phyloP scores from a whole-genome alignment of 2,888 invertebrate species.

The Hemistola chrysoprasaria region DNA sequence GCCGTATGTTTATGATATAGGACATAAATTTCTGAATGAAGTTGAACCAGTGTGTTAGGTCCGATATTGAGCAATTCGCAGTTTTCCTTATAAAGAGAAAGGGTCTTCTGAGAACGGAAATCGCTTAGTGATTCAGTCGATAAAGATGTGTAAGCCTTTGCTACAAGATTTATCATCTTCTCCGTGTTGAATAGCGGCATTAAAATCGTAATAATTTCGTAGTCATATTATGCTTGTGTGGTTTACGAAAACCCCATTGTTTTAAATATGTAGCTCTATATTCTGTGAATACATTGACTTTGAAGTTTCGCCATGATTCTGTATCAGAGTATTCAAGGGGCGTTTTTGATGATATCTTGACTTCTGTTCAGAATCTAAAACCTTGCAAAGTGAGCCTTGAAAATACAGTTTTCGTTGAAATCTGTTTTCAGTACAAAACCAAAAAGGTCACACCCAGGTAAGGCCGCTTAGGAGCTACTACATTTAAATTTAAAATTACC shows the following conservation, averaged over 20 bases:
- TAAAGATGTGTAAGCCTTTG: too few species aligned
- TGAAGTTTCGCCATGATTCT: too few species aligned
- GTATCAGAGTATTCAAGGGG: constrained; percentile 11
- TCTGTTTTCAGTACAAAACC: too few species aligned
- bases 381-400: constrained; percentile 13
- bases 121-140: constrained; percentile 10
- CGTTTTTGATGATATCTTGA: constrained; percentile 11
- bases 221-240: constrained; percentile 14
- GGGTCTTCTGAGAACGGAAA: constrained; percentile 14
- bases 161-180: too few species aligned
- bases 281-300: too few species aligned
- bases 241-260: constrained; percentile 18
- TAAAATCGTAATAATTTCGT: constrained; percentile 11
- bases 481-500: too few species aligned
- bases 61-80: not conserved
- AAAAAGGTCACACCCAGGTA: too few species aligned
- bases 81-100: constrained; percentile 20
- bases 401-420: not conserved
- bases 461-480: too few species aligned
- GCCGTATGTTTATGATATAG: too few species aligned
- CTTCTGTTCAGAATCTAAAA: constrained; percentile 9
- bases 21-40: too few species aligned
- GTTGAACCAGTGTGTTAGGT: too few species aligned
- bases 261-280: not conserved
- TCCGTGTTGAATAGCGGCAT: too few species aligned